phyloP scores from a whole-genome alignment of 2,888 invertebrate species.

The Lasioglossum marginatum region DNA sequence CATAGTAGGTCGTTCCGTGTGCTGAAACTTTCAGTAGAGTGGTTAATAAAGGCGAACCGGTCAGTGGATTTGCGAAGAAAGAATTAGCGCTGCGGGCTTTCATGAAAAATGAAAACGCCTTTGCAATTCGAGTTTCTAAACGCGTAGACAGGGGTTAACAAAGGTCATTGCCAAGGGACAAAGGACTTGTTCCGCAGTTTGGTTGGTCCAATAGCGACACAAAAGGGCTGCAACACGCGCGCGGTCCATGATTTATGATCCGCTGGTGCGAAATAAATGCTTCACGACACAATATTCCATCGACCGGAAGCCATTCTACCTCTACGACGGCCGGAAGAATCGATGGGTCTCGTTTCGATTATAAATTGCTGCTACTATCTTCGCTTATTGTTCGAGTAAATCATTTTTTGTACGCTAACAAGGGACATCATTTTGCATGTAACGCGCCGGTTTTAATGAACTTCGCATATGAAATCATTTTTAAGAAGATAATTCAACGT shows the following conservation, averaged over 20 bases:
- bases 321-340: conserved; percentile 18
- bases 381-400: conserved; percentile 3
- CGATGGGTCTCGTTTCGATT: conserved; percentile 34
- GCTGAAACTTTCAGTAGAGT: not conserved
- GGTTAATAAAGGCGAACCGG: not conserved
- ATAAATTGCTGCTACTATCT: conserved; percentile 4
- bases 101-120: not conserved
- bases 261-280: conserved; percentile 49
- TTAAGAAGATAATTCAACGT: not conserved
- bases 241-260: conserved; percentile 41
- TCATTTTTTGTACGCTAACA: not conserved
- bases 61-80: not conserved
- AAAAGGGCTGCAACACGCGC: conserved; percentile 31
- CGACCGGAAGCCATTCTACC: conserved; percentile 5
- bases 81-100: not conserved
- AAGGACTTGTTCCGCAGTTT: conserved; percentile 11
- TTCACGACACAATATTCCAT: conserved; percentile 44
- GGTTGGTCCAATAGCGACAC: conserved; percentile 11
- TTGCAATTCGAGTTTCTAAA: not conserved
- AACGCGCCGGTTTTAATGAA: not conserved
- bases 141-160: not conserved
- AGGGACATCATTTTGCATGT: not conserved
- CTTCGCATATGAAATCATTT: not conserved
- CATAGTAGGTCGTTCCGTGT: no score
- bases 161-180: conserved; percentile 44